These are phyloP conservation scores for Bombyx mandarina DNA, from an alignment of 1,140 invertebrate genomes.

Conservation along the genomic window DNA sequence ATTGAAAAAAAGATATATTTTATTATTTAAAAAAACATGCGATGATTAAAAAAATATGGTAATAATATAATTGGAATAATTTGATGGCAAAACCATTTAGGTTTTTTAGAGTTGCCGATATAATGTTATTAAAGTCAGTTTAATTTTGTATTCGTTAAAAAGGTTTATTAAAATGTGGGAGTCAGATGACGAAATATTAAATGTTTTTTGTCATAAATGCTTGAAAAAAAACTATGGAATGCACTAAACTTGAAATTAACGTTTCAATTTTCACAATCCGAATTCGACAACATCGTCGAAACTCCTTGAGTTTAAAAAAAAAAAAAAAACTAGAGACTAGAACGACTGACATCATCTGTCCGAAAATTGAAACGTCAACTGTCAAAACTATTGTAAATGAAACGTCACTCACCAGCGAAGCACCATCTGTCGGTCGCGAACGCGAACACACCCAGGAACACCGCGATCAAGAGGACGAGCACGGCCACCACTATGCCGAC, in stretches of 20 bases:
- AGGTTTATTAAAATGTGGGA: too few relatives aligned
- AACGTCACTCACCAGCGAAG: slow-evolving; percentile 81
- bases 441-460: slow-evolving; percentile 81
- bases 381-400: neutral
- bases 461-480: slow-evolving; percentile 75
- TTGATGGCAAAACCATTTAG: too few relatives aligned
- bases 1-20: too few relatives aligned
- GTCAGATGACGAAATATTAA: neutral
- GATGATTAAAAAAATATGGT: too few relatives aligned
- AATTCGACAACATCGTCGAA: too few relatives aligned
- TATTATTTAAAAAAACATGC: too few relatives aligned
- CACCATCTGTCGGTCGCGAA: slow-evolving; percentile 85
- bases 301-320: neutral
- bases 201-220: neutral
- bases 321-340: neutral
- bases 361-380: neutral
- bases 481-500: slow-evolving; percentile 81
- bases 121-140: too few relatives aligned
- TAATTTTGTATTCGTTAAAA: too few relatives aligned
- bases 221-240: neutral
- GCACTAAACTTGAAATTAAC: too few relatives aligned
- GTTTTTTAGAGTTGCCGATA: too few relatives aligned
- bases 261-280: neutral
- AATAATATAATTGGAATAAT: too few relatives aligned
- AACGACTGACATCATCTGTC: neutral